A percentile compares a stretch with the other conserved stretches of the same genome.
Evolutionary conservation across 2,888 invertebrate genomes (phyloP).

Genomic region (Lasius platythorax): DNA sequence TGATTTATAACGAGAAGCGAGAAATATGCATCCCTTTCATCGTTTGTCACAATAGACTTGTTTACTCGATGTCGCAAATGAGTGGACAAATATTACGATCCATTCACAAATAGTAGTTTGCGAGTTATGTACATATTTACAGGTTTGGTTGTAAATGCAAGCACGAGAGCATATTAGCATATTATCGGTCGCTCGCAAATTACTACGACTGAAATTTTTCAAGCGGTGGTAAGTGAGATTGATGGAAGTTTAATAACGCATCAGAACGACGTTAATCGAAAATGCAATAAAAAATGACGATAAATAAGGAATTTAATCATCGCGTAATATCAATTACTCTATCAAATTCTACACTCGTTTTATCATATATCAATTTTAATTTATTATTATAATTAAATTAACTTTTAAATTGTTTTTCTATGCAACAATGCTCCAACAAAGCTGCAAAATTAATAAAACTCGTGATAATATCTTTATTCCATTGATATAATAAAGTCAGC

Average conservation of each 20-base stretch:
- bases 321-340: conserved; percentile 6
- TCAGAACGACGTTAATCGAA: conserved; percentile 19
- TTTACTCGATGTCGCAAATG: conserved; percentile 33
- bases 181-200: conserved; percentile 36
- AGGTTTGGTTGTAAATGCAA: conserved; percentile 36
- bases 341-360: background rate
- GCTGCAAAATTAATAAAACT: background rate
- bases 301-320: conserved; percentile 29
- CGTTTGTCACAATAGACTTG: conserved; percentile 8
- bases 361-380: conserved; percentile 21
- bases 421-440: background rate
- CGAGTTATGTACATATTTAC: conserved; percentile 41
- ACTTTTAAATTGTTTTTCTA: conserved; percentile 1
- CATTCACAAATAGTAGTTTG: conserved; percentile 40
- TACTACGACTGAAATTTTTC: conserved; percentile 44
- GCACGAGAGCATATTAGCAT: conserved; percentile 22
- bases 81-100: conserved; percentile 48
- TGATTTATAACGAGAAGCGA: conserved; percentile 25
- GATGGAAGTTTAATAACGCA: conserved; percentile 43
- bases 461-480: background rate
- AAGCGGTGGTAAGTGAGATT: conserved; percentile 39
- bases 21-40: conserved; percentile 21
- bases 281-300: conserved; percentile 40
- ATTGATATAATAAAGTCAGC: background rate
- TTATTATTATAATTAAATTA: background rate